Evolutionary conservation across 2,888 invertebrate species (phyloP).

Genomic region (Alloscopus bannaensis): DNA sequence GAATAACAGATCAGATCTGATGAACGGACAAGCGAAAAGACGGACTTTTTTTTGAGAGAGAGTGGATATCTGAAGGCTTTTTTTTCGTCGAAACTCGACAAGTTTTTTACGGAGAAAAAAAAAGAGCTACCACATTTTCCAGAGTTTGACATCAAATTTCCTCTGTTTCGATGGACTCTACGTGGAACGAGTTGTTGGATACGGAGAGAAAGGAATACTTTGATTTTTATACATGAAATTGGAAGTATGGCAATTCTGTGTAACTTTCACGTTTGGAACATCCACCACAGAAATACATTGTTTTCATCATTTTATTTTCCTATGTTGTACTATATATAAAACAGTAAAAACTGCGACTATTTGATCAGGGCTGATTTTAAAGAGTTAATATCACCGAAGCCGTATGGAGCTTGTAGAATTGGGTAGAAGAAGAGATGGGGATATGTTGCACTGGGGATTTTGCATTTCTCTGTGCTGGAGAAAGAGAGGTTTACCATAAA

Average conservation of each 20-base stretch:
- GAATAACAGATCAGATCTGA: slow-evolving; percentile 44
- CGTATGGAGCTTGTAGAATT: no score
- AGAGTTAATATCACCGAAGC: no score
- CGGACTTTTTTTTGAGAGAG: not conserved
- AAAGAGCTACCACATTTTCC: slow-evolving; percentile 25
- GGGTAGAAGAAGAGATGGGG: no score
- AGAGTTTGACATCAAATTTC: slow-evolving; percentile 49
- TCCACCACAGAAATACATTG: no score
- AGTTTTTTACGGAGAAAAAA: slow-evolving; percentile 30
- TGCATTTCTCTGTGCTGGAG: no score
- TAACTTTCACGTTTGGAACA: no score
- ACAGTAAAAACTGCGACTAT: no score
- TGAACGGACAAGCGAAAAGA: slow-evolving; percentile 42
- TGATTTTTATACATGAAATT: not conserved
- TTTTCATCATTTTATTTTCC: no score
- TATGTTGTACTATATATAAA: no score
- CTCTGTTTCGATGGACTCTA: slow-evolving; percentile 40
- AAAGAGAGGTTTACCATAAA: no score
- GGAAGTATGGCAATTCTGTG: not conserved
- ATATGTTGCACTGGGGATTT: no score
- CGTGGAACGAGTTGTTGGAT: not conserved
- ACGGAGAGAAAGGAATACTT: slow-evolving; percentile 3
- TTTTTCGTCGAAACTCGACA: slow-evolving; percentile 9
- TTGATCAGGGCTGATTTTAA: no score
- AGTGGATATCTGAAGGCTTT: not conserved